phyloP scores from a whole-genome alignment of 1,140 invertebrate genomes.

The Brachionus angularis region DNA sequence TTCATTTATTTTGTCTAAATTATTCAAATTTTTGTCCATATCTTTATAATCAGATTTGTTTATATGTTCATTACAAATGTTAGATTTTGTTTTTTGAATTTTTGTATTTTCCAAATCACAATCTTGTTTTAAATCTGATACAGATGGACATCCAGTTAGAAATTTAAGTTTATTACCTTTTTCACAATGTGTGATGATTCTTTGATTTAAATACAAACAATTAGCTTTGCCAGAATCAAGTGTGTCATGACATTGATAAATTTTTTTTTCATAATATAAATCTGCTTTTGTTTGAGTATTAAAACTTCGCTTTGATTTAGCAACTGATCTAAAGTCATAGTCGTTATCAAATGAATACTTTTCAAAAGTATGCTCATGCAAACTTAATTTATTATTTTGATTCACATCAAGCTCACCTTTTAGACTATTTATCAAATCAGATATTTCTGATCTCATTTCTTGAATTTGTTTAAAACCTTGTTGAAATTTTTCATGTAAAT shows the following conservation, averaged over 20 bases:
- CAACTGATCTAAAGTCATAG: slow-evolving; percentile 11
- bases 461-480: not conserved
- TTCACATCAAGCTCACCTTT: not conserved
- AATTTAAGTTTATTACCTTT: slow-evolving; percentile 9
- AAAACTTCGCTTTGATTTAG: not conserved
- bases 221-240: not conserved
- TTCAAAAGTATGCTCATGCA: not conserved
- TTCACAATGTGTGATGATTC: too few relatives aligned
- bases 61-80: not conserved
- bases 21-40: not conserved
- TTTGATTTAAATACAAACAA: too few relatives aligned
- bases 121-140: not conserved
- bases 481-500: slow-evolving; percentile 5
- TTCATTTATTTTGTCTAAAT: not conserved
- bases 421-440: not conserved
- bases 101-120: slow-evolving; percentile 27
- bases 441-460: too few relatives aligned
- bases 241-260: not conserved
- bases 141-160: not conserved
- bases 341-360: slow-evolving; percentile 1
- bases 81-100: not conserved
- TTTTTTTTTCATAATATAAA: slow-evolving; percentile 14
- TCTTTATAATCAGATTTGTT: not conserved
- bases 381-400: not conserved
- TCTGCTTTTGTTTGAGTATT: not conserved